Percentiles rank a stretch among this genome's conserved stretches.
Conservation (phyloP, 2,113 vertebrate genomes). For the Psittacara wagleri region DNA sequence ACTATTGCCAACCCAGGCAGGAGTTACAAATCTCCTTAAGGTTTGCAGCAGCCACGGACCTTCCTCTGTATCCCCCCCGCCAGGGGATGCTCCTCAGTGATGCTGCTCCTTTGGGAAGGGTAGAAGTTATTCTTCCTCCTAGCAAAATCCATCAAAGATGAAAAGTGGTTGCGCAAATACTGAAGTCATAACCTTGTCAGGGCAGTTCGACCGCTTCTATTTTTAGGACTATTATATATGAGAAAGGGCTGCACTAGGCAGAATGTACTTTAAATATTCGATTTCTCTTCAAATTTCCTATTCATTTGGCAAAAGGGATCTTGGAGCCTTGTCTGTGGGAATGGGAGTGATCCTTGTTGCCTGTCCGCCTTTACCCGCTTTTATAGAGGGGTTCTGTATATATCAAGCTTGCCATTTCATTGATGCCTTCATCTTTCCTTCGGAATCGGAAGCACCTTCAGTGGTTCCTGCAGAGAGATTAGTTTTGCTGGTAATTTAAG, state of each 20-base stretch:
- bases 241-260: neutral
- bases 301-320: neutral
- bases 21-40: neutral
- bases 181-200: neutral
- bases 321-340: neutral
- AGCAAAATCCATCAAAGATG: neutral
- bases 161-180: neutral
- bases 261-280: neutral
- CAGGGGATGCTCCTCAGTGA: fast-evolving
- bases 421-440: neutral
- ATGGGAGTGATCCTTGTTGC: neutral
- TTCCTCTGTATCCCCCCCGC: neutral
- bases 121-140: neutral
- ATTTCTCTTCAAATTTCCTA: neutral
- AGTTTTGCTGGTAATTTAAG: neutral
- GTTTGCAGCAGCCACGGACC: neutral
- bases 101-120: neutral
- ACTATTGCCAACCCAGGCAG: neutral
- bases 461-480: neutral
- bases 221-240: neutral
- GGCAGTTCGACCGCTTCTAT: neutral
- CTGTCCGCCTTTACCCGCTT: neutral
- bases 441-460: neutral
- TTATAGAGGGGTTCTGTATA: neutral
- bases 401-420: neutral